These are phyloP conservation scores for Mactromeris polynyma DNA, from an alignment of 2,888 invertebrate genomes.

Conservation along the genomic window DNA sequence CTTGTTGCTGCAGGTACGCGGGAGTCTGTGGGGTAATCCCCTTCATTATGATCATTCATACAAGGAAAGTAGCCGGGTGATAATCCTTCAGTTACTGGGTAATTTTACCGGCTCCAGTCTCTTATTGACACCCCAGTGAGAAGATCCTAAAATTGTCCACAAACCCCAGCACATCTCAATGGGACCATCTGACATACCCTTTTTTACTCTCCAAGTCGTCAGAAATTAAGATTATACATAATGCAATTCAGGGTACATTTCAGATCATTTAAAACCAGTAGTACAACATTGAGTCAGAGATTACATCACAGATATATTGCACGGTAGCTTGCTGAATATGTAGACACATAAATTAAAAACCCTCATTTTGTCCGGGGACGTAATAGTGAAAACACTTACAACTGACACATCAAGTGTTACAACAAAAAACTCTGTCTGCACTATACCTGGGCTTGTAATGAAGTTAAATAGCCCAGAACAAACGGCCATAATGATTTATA, in stretches of 20 bases:
- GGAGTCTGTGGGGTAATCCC: too few relatives aligned
- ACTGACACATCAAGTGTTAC: neutral
- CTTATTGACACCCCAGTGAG: too few relatives aligned
- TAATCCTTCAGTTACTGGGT: too few relatives aligned
- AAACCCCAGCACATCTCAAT: too few relatives aligned
- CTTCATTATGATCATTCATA: too few relatives aligned
- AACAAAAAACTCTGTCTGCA: neutral
- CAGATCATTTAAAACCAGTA: neutral
- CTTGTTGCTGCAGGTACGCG: too few relatives aligned
- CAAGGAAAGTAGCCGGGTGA: too few relatives aligned
- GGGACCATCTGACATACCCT: too few relatives aligned
- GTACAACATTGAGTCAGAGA: neutral
- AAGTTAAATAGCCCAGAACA: slow-evolving; percentile 15
- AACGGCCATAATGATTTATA: neutral
- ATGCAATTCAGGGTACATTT: neutral
- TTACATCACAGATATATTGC: neutral
- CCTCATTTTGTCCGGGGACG: neutral
- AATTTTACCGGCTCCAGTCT: too few relatives aligned
- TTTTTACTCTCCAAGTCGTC: too few relatives aligned
- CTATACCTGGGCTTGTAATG: neutral
- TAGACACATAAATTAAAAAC: neutral
- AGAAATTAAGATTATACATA: too few relatives aligned
- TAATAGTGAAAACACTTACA: neutral
- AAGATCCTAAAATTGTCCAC: too few relatives aligned
- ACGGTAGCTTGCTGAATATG: neutral